phyloP scores from a whole-genome alignment of 2,797 vertebrate species.

The Aeoliscus strigatus region DNA sequence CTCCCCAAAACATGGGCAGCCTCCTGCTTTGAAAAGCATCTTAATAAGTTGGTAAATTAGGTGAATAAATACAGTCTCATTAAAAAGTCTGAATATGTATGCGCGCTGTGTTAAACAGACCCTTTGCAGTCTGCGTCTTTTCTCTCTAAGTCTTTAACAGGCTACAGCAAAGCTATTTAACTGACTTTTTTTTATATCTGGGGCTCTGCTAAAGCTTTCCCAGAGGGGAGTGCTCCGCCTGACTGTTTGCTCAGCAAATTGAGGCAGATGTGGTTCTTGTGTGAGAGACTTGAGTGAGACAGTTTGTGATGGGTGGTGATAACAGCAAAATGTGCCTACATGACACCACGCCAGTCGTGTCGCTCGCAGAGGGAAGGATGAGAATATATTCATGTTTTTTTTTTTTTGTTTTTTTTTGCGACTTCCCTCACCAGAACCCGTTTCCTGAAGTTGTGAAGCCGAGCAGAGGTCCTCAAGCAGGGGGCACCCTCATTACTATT shows the following conservation, averaged over 20 bases:
- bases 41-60: conserved; percentile 31
- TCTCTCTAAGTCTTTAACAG: conserved; percentile 50
- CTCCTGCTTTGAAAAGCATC: no score
- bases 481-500: conserved; percentile 89
- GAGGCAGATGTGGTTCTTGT: conserved; percentile 53
- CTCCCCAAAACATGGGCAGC: no score
- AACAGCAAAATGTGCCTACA: no score
- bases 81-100: conserved; percentile 25
- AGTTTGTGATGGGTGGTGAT: conserved; percentile 19
- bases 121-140: conserved; percentile 22
- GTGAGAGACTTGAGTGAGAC: conserved; percentile 18
- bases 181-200: conserved; percentile 61
- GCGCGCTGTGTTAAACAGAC: conserved; percentile 38
- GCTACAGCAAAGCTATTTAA: conserved; percentile 55
- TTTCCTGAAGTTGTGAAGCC: conserved; percentile 61
- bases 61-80: no score
- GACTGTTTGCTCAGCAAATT: conserved; percentile 70
- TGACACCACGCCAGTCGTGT: no score
- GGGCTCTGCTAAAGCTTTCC: conserved; percentile 52
- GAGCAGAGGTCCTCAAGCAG: conserved; percentile 75
- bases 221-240: conserved; percentile 53
- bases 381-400: conserved; percentile 23
- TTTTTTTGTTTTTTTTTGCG: conserved; percentile 6
- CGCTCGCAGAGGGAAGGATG: conserved; percentile 11
- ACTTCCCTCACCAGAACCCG: conserved; percentile 75